Evolutionary conservation across 37 sponge, comb jelly and placozoan genomes (phyloP), one percentile per base, ranked within the genome.

Genomic region (Tethya wilhelma): DNA sequence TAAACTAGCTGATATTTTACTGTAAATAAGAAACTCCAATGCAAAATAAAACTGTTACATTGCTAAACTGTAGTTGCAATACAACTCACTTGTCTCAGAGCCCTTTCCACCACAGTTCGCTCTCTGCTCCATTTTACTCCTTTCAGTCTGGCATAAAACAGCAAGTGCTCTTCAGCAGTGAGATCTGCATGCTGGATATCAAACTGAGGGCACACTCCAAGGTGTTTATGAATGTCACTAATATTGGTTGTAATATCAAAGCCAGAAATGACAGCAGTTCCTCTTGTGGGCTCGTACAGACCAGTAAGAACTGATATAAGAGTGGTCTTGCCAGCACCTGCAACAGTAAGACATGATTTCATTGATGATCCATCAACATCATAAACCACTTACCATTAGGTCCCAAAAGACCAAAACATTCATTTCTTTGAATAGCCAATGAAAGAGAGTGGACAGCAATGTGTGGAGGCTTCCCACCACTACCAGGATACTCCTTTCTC

Each of bases 151-250:
- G 89, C 89, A 55, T 92, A 92, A 69, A 92, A 92, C 42, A 92
- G 67, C 26, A 92, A 68, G 49, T 92, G 93, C 75, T 91, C 92
- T 62, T 83, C 60, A 34, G 88, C 74, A 26, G 92, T 87, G 40
- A 91, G 76, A 20, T 83, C 69, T 31, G 75, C 71, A 43, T 83
- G 76, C 29, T 91, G 92, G 45, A 91, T 91, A 36, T 91, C 92
- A 83, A 91, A 91, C 75, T 91, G 92, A n/a, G 92, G 92, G 68
- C 92, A 91, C 69, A 91, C 92, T 14, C 92, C 92, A 0, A 91
- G 39, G 66, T 91, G 92, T 20, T 40, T 69, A 66, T 91, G 87
- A 38, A 91, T 84, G 4, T 63, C 68, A 32, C 43, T 17, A 41
- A 87, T 91, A 42, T 92, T 79, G 22, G 88, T 92, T 19, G 43